Conservation (phyloP, 2,888 invertebrate genomes). For the Linhomoeus sp. region DNA sequence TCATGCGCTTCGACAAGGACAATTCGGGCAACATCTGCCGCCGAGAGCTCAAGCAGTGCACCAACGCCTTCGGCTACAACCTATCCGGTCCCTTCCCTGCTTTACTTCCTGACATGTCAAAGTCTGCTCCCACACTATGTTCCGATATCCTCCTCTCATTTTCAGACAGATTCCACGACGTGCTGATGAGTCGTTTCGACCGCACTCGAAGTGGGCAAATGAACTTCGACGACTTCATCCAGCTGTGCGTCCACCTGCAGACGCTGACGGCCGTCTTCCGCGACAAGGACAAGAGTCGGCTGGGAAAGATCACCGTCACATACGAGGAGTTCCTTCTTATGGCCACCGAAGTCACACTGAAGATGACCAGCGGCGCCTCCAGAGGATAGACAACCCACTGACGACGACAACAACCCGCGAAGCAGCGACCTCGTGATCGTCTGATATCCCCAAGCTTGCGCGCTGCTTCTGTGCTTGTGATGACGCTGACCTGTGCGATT, state of each 20-base stretch:
- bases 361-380: no score
- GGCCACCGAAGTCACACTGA: constrained; percentile 30
- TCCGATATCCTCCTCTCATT: no score
- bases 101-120: no score
- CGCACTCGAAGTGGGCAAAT: constrained; percentile 70
- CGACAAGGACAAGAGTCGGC: constrained; percentile 52
- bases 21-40: constrained; percentile 68
- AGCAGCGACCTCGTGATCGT: no score
- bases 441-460: no score
- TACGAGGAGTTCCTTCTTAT: constrained; percentile 78
- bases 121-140: no score
- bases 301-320: constrained; percentile 50
- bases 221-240: constrained; percentile 93
- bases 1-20: constrained; percentile 77
- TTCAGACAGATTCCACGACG: constrained; percentile 43
- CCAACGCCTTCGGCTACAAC: neutral
- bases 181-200: constrained; percentile 77
- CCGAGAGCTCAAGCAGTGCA: constrained; percentile 53
- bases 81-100: neutral
- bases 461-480: no score
- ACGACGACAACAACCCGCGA: no score
- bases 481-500: no score
- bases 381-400: no score
- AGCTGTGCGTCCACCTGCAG: constrained; percentile 58
- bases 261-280: constrained; percentile 48